These are phyloP conservation scores for Anas platyrhynchos DNA, from an alignment of 2,113 vertebrate genomes.

Conservation along the genomic window DNA sequence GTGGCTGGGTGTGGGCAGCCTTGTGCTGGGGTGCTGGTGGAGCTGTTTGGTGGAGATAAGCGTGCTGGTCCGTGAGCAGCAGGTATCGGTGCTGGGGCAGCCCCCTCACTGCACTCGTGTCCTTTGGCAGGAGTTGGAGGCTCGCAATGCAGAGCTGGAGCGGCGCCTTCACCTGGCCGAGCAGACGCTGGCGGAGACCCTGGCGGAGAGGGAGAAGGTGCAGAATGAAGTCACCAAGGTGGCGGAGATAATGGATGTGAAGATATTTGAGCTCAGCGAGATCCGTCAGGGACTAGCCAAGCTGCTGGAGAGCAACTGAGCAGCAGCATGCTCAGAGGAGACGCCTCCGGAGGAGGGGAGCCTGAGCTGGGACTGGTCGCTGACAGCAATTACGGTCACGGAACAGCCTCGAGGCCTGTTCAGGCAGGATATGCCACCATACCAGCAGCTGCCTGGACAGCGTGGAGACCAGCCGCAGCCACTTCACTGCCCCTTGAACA, in stretches of 20 bases:
- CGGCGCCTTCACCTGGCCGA: slow-evolving; percentile 83
- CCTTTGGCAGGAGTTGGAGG: slow-evolving; percentile 85
- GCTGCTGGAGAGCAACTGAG: slow-evolving; percentile 83
- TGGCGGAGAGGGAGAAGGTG: slow-evolving; percentile 85
- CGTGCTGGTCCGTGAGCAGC: neutral
- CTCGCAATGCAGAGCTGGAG: slow-evolving; percentile 87
- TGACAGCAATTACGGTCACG: neutral
- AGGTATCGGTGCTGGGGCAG: neutral
- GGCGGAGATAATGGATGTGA: slow-evolving; percentile 91
- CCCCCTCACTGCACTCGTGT: rapidly evolving
- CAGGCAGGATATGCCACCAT: neutral
- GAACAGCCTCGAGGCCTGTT: neutral
- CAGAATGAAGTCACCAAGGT: slow-evolving; percentile 86
- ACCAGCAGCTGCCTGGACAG: slow-evolving; percentile 13
- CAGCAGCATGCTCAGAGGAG: neutral
- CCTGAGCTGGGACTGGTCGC: neutral
- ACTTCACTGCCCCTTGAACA: neutral
- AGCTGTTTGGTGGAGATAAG: neutral
- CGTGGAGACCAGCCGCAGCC: neutral
- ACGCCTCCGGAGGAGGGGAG: neutral
- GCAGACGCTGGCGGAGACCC: slow-evolving; percentile 82
- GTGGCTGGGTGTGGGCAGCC: neutral
- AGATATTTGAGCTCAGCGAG: slow-evolving; percentile 94
- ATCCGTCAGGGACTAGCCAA: slow-evolving; percentile 91
- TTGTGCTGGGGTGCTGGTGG: neutral